Evolutionary conservation across 2,888 invertebrate genomes (phyloP).

Genomic region (Ophion ellenae): DNA sequence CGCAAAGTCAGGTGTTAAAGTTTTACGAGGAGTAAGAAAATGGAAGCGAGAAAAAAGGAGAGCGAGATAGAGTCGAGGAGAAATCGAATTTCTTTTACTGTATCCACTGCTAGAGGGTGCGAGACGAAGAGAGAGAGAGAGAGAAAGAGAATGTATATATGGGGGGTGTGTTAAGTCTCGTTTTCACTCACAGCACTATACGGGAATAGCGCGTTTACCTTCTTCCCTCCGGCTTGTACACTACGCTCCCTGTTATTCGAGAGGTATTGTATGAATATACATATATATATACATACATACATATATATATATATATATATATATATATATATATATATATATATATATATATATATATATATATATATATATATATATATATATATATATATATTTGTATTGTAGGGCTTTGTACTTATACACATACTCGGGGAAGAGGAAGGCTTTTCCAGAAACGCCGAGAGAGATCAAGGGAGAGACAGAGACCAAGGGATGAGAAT

Average conservation of each 20-base stretch:
- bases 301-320: too few relatives aligned
- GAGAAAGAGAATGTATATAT: slow-evolving; percentile 33
- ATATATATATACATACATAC: too few relatives aligned
- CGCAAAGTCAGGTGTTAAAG: slow-evolving; percentile 67
- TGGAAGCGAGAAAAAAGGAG: slow-evolving; percentile 53
- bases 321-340: too few relatives aligned
- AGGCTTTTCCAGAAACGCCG: slow-evolving; percentile 19
- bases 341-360: too few relatives aligned
- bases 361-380: too few relatives aligned
- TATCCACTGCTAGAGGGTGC: not conserved
- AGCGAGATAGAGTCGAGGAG: slow-evolving; percentile 40
- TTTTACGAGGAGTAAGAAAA: slow-evolving; percentile 65
- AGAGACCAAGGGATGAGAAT: slow-evolving; percentile 17
- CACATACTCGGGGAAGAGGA: not conserved
- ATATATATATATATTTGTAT: not conserved
- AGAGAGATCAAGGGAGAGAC: slow-evolving; percentile 9
- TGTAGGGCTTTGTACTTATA: not conserved
- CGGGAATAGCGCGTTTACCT: slow-evolving; percentile 47
- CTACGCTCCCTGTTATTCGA: slow-evolving; percentile 42
- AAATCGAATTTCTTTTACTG: slow-evolving; percentile 59
- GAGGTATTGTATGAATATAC: slow-evolving; percentile 10
- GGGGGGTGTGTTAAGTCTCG: slow-evolving; percentile 52
- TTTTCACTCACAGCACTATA: slow-evolving; percentile 52
- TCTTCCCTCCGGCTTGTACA: slow-evolving; percentile 28
- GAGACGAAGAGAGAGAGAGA: slow-evolving; percentile 2